Conservation (phyloP, 2,797 vertebrate genomes). For the Semaprochilodus insignis region DNA sequence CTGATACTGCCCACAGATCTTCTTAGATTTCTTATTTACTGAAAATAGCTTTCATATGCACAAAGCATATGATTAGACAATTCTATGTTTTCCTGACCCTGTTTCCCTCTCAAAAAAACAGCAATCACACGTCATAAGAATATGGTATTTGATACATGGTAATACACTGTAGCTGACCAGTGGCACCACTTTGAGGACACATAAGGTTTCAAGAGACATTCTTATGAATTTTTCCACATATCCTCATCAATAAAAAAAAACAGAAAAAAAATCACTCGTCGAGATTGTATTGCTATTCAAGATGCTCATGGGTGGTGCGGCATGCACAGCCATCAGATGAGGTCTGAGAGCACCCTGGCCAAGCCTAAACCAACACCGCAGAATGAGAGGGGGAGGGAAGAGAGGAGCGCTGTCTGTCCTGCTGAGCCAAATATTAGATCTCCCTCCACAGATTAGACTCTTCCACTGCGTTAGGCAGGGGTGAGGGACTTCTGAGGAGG, state of each 20-base stretch:
- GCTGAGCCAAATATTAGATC: slow-evolving; percentile 86
- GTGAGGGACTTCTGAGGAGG: slow-evolving; percentile 43
- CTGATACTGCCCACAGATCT: neutral
- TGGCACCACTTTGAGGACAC: slow-evolving; percentile 5
- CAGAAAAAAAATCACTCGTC: neutral
- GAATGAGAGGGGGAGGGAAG: slow-evolving; percentile 58
- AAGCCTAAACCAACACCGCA: slow-evolving; percentile 59
- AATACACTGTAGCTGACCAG: slow-evolving; percentile 4
- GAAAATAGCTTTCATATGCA: neutral
- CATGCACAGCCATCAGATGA: slow-evolving; percentile 49
- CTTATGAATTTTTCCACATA: slow-evolving; percentile 2
- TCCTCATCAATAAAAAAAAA: slow-evolving; percentile 4
- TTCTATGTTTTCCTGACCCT: neutral
- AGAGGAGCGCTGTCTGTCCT: slow-evolving; percentile 80
- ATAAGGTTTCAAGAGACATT: neutral
- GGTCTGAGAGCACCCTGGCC: slow-evolving; percentile 43
- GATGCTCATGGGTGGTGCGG: slow-evolving; percentile 44
- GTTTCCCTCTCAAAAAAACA: neutral
- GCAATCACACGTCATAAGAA: neutral
- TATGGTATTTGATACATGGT: slow-evolving; percentile 1
- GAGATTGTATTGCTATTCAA: slow-evolving; percentile 35
- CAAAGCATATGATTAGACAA: slow-evolving; percentile 15
- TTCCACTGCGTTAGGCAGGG: slow-evolving; percentile 78
- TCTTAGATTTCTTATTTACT: slow-evolving; percentile 1
- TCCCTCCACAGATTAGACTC: slow-evolving; percentile 84